Base-by-base conservation (phyloP, 1,140 invertebrate species). In the Drosophila kikkawai region DNA sequence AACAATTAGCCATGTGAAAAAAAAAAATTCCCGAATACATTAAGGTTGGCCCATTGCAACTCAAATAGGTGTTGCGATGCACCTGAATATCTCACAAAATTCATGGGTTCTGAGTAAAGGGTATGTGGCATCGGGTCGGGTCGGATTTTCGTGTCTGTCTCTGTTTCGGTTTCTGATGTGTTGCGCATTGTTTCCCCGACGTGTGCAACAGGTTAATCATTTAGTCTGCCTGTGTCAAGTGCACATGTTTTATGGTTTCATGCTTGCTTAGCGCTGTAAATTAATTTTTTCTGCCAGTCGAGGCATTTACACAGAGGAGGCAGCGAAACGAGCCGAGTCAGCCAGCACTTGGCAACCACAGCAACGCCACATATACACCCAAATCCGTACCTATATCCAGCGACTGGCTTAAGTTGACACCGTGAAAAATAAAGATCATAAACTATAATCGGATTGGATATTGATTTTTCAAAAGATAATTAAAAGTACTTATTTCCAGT, bases 121-220 rank as follows among this genome's bases (percentile, higher is more conserved):
- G 65, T 71, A 57, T 26, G 53, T 55, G 42, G 9, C 26, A 34
- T n/a, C 19, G 42, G 51, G 29, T 73, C 44, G 29, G 26, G 34
- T 39, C 42, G 8, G 9, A 4, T 12, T 17, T 51, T 51, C 9
- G 48, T 50, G 48, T 7, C 5, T 12, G 48, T 51, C 45, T 41
- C 59, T 26, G 53, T 55, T 55, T 55, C 36, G 53, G 53, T 70
- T 48, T 32, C 37, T 66, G 45, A 41, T 58, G 48, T 15, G 53
- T 51, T 45, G 57, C 41, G 36, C 56, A 47, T 58, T 63, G 41
- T 66, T 50, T 71, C 9, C 41, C 50, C 13, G 56, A 36, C 29
- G 64, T 41, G 65, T 78, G 68, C 79, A 70, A 63, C 65, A 75
- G 79, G 82, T 79, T 82, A 85, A 86, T 86, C 75, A 86, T 65